Base-by-base conservation (phyloP, 2,113 vertebrate species). In the Sinocyclocheilus anshuiensis region DNA sequence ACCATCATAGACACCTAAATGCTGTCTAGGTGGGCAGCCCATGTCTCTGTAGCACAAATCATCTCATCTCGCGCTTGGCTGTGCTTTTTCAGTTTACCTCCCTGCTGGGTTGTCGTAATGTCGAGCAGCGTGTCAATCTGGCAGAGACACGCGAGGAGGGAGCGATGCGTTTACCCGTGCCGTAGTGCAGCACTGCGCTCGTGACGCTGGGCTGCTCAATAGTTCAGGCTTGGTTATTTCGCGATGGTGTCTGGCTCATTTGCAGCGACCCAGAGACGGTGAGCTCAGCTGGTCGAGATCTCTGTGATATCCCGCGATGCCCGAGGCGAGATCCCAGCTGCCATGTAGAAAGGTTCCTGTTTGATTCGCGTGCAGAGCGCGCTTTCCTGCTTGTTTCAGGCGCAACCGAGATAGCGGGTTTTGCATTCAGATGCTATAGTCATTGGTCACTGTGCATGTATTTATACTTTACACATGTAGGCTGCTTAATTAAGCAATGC, bases 91-190 rank as follows among this genome's bases (percentile, higher is more conserved):
- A 77, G 82, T 88, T 57, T 86, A 91, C 89, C 79, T 87, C 89
- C 89, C 87, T 57, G 76, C 87, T 88, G 89, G 85, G 89, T 80
- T 84, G 88, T 90, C 89, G 36, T 93, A 91, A 93, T 90, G 90
- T 91, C 88, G 87, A 90, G 90, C 89, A 94, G 90, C 92, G 48
- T 78, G 63, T 84, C 83, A 50, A 33, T 79, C 83, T 81, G 77
- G 61, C 22, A 79, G 57, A 85, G 86, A 71, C 78, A 71, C 55
- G 36, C 57, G 57, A 22, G 57, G 0, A 22, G 57, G 57, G 57
- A 59, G 57, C 57, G 57, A 59, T 59, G 20, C 74, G 22, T 74
- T 77, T 74, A 78, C 57, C 75, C 85, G 81, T 80, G 82, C 75
- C 76, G 85, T 74, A 63, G 84, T 86, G 86, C 85, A 81, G 82